Evolutionary conservation across 2,888 invertebrate species (phyloP), one percentile per base, ranked within the genome.

Genomic region (Euplexia lucipara): DNA sequence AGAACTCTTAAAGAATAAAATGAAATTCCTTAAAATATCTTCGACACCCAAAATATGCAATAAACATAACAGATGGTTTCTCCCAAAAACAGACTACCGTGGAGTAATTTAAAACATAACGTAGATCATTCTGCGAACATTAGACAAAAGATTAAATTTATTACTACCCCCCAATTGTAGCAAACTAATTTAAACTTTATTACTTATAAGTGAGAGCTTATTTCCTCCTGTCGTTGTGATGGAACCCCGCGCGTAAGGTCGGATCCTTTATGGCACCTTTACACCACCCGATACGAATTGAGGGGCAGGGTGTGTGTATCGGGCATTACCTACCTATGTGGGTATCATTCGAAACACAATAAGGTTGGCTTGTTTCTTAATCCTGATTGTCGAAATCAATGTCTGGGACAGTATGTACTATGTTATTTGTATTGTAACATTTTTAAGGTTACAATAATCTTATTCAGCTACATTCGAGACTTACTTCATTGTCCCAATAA

Each of bases 131-230:
- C 64, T 44, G 63, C 52, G 61, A 78, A 58, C 76, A 57, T 76
- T 83, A 81, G 68, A 74, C 79, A 73, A 73, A 71, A 78, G 49
- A 79, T 83, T 75, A 71, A 81, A 82, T 79, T 82, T 82, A 83
- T 82, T 69, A 61, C 66, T 39, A 26, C 26, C 44, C 48, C 32
- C 8, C 22, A 45, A 62, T 35, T 42, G 57, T 10, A n/a, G 37
- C 14, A 42, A 70, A 53, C 44, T 60, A 66, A 78, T 67, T 57
- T 47, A 30, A 75, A 75, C 72, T 68, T 63, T 78, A 75, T 57
- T 7, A 47, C 30, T 35, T 59, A 5, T 3, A 12, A 7, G n/a
- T 54, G 60, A 80, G 42, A 52, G 56, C 53, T 60, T 34, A 66
- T 63, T 53, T 71, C 58, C 63, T 58, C 16, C 42, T 48, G 65